Base-by-base conservation (phyloP, 2,113 vertebrate genomes). In the Xyliphius kryptos region DNA sequence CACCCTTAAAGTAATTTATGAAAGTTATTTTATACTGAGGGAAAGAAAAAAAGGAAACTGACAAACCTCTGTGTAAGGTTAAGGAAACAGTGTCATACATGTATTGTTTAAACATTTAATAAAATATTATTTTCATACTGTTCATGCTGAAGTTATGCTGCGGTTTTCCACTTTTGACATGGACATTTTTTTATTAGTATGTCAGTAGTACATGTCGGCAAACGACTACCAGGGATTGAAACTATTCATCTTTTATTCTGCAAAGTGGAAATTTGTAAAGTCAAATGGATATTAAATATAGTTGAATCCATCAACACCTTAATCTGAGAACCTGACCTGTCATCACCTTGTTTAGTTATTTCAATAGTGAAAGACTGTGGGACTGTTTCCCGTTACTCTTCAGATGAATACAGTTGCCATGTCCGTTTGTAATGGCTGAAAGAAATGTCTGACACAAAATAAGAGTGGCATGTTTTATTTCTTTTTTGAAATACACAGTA, bases 141-240 rank as follows among this genome's bases (percentile, higher is more conserved):
- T 32, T 52, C 48, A 59, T n/a, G 48, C 12, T 19, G 14, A 9
- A 36, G 41, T 15, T 37, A 44, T 51, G 11, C 5, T 53, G 40
- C 19, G 48, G 56, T 46, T 57, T 58, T 58, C 17, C 12, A 19
- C 10, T 36, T 22, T 57, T 21, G 15, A 9, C 50, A 36, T 52
- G 56, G 48, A 67, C 6, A 52, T 51, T 36, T 53, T 37, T 67
- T 51, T 51, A 36, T 51, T 32, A 51, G 43, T 15, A 19, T 51
- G 19, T 51, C 19, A 51, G 43, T 15, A 19, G 38, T 37, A 10
- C 20, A 60, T 22, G 46, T 20, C 22, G 19, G 38, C 17, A 19
- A 20, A 43, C 5, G 13, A 9, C 20, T 50, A 54, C 26, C 46
- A 50, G 5, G 58, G 37, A 52, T 43, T 44, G 51, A 4, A 37